Percentiles rank a stretch among this genome's conserved stretches.
These are phyloP conservation scores for Eupristina koningsbergeri DNA, from an alignment of 1,140 invertebrate genomes.

Conservation along the genomic window DNA sequence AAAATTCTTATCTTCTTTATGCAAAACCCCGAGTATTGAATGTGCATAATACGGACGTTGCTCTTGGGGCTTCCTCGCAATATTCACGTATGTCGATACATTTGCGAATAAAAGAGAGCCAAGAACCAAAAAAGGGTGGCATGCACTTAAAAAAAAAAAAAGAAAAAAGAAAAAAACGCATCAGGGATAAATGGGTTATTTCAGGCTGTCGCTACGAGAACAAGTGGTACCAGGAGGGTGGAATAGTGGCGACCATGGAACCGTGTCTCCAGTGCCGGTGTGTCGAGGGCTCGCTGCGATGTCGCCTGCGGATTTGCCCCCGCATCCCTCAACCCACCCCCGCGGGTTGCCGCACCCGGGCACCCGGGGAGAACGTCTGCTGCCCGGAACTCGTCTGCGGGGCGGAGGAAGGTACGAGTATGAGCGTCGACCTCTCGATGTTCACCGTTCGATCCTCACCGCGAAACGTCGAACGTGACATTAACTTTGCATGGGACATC, in stretches of 20 bases:
- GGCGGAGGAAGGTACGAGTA: not conserved
- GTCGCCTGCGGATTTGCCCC: conserved; percentile 83
- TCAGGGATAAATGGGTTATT: conserved; percentile 53
- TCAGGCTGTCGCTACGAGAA: conserved; percentile 81
- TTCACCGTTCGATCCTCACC: no score
- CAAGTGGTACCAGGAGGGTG: conserved; percentile 77
- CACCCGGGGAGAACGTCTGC: conserved; percentile 80
- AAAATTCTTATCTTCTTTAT: no score
- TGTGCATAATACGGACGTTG: no score
- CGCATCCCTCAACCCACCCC: conserved; percentile 82
- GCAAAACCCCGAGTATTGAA: no score
- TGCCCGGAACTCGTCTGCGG: conserved; percentile 85
- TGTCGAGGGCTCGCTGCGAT: conserved; percentile 80
- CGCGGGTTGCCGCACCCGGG: conserved; percentile 78
- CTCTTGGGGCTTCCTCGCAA: no score
- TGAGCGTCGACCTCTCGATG: not conserved
- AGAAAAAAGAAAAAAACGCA: no score
- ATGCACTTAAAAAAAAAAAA: no score
- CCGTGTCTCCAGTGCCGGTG: conserved; percentile 86
- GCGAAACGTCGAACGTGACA: conserved; percentile 42
- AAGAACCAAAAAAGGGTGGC: no score
- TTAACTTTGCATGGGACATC: conserved; percentile 55
- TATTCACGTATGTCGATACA: no score
- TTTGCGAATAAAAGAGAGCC: no score
- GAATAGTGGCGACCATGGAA: conserved; percentile 79